Evolutionary conservation across 1,140 invertebrate species (phyloP), one percentile per base, ranked within the genome.

Genomic region (Onthophagus taurus): DNA sequence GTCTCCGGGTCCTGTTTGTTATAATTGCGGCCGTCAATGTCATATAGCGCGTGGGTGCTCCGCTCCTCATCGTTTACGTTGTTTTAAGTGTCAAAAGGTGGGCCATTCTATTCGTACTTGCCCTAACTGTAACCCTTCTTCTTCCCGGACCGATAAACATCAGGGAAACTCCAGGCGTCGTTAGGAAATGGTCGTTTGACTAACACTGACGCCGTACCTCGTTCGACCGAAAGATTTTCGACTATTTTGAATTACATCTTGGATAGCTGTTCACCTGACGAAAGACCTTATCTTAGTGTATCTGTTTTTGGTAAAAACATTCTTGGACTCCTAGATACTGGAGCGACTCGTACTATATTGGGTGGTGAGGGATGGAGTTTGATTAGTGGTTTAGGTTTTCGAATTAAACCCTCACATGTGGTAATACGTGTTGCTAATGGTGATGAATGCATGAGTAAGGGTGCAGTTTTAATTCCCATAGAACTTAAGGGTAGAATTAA

Each of bases 241-340:
- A 6, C 31, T 6, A 13, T 33, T 6, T 33, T 33, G 13, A 13
- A 33, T 33, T 33, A 7, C 14, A 33, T 33, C 14, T 13, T 33
- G 5, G 14, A 5, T 33, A 6, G 13, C n/a, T 6, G 6, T n/a
- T 7, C 6, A n/a, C 6, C 6, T 26, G 23, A 26, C n/a, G 23
- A 26, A 26, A n/a, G 31, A 12, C 31, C 31, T 33, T 33, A 12
- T 13, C 31, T 33, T 6, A 7, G 13, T 6, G 6, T 33, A 12
- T 6, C 6, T 12, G 14, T 33, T 5, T 33, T 33, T 7, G 31
- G 31, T 12, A 13, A 7, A 6, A 12, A n/a, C 6, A 7, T 33
- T 33, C 31, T 33, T 33, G 31, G 6, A 6, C 13, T 33, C 5
- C 13, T 33, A 33, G 31, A 33, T 33, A 33, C 6, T 33, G 31